Base-by-base conservation (phyloP, 2,113 vertebrate species). In the Pteruthius melanotis region DNA sequence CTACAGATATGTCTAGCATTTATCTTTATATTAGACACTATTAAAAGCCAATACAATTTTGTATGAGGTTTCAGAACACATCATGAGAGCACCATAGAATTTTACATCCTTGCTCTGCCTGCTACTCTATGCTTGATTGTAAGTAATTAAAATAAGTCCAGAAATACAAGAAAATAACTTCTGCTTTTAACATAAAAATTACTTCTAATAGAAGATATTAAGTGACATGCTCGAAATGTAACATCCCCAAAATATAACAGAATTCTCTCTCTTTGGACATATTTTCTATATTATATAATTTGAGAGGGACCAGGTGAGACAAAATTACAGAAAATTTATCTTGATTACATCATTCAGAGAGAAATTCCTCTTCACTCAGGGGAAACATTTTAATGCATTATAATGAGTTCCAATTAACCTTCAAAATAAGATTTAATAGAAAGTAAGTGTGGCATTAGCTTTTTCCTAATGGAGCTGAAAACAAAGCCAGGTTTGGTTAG, bases 371-470 rank as follows among this genome's bases (percentile, higher is more conserved):
- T 83, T 75, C 30, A 47, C 50, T 42, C 8, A 47, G 16, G 40
- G 57, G 53, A 95, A 87, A 39, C 0, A 66, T 59, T 94, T 89
- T 63, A 83, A 90, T 76, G 60, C 33, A 61, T 83, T 66, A 47
- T 10, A 84, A 16, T 83, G 91, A 87, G 27, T 93, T 89, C 75
- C 70, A 91, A 85, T 90, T 95, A 90, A 91, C 40, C 65, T 91
- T 94, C 74, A 94, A 91, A 91, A 83, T 74, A 90, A 69, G 42
- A 80, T 74, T 87, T 77, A 74, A 76, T 26, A 94, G 70, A 85
- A 93, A 91, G 33, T n/a, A 85, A 82, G 56, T 15, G n/a, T 64
- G 63, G 31, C 59, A 70, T 83, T 87, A 76, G 7, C 33, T 80
- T 83, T 83, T 59, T 76, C 50, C 39, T 83, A 65, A 65, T 35